Conservation (phyloP, 53 echinoderm and acorn worm species). For the Luidia sarsii region DNA sequence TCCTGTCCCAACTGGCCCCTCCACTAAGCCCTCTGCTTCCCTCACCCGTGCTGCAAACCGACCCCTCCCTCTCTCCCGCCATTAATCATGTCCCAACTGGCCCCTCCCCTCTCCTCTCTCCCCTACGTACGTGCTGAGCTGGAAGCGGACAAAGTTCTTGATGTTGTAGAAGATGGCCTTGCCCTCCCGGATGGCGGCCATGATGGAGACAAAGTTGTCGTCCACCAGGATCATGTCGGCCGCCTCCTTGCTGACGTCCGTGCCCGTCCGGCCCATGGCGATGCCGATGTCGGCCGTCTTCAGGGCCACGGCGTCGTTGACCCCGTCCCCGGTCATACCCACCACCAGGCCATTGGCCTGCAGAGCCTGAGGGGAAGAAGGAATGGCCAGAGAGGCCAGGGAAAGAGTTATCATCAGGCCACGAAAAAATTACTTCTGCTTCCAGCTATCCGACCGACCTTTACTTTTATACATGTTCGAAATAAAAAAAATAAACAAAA, state of each 20-base stretch:
- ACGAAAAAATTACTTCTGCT: neutral
- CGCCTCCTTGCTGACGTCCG: constrained; percentile 96
- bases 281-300: constrained; percentile 99
- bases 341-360: constrained; percentile 82
- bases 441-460: neutral
- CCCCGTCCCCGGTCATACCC: constrained; percentile 99
- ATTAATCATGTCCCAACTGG: too few species aligned
- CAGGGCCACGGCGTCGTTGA: constrained; percentile 95
- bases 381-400: too few species aligned
- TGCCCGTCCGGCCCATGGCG: constrained; percentile 97
- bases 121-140: constrained; percentile 99
- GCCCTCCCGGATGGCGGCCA: constrained; percentile 95
- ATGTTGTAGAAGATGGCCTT: constrained; percentile 99
- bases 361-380: constrained; percentile 62
- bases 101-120: too few species aligned
- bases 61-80: too few species aligned
- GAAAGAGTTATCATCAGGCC: neutral
- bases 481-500: too few species aligned
- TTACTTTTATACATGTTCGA: too few species aligned
- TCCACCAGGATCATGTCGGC: constrained; percentile 98
- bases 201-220: constrained; percentile 90
- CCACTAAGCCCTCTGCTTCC: too few species aligned
- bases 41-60: too few species aligned
- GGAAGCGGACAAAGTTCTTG: constrained; percentile 98
- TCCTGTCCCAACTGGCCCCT: too few species aligned